Base-by-base conservation (phyloP, 2,113 vertebrate genomes). In the Stercorarius parasiticus region DNA sequence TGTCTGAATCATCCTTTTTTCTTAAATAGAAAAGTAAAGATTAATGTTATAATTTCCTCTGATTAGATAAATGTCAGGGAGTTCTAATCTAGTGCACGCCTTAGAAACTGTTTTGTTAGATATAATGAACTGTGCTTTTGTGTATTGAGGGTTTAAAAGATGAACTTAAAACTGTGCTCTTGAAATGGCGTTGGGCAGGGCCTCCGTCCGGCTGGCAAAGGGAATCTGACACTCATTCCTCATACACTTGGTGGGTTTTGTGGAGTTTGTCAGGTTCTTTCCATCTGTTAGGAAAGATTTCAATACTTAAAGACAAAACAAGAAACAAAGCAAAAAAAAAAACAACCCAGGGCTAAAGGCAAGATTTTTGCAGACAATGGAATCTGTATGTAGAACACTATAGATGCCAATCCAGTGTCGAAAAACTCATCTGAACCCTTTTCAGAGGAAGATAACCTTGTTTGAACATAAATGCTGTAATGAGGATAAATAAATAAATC, bases 61-160 rank as follows among this genome's bases (percentile, higher is more conserved):
- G 92, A 92, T 92, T 58, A 83, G 96, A 65, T 53, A 83, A 97
- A 82, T 69, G 67, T 67, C 84, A 71, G 86, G 52, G 86, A 82
- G 53, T n/a, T 96, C 85, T 95, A 50, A 56, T 79, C 79, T 62
- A 43, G 50, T 34, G 11, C 21, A 4, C 66, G 47, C 45, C 55
- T 7, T 9, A 50, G 86, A 73, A 85, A 4, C 58, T 34, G 52
- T 50, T 78, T 30, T 72, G 56, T 40, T 86, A 59, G 55, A 10
- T 58, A 56, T 64, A 65, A 88, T 25, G 88, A 81, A 4, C 86
- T 47, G 50, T 62, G 86, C 73, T 64, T 71, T 83, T 70, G 77
- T 45, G 83, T 40, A 4, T 3, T 4, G 55, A 55, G 88, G 3
- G 11, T 10, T 74, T 15, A 4, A 32, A 79, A 91, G 79, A 71